Base-by-base conservation (phyloP, 2,888 invertebrate species). In the Branchipolynoe longqiensis region DNA sequence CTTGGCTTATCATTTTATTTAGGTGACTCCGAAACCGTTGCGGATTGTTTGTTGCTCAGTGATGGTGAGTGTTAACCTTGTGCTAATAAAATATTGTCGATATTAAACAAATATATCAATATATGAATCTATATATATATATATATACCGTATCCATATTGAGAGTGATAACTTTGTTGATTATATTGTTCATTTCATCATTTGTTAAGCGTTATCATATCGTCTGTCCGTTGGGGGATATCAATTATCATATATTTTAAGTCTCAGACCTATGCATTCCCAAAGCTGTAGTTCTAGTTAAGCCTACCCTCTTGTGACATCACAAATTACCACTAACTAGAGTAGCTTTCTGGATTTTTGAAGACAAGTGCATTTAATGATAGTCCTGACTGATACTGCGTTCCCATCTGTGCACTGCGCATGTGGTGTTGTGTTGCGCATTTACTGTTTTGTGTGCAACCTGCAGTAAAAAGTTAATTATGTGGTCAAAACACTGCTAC, bases 171-270 rank as follows among this genome's bases (percentile, higher is more conserved):
- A 33, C 6, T 18, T 36, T 69, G 69, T 69, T 69, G 38, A 69
- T 69, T 33, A 38, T 25, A 69, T 69, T 69, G 38, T 69, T 69
- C 69, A 69, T 69, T 69, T 38, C 69, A 69, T 69, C 38, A 38
- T 38, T 69, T 69, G 69, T 69, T 69, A 38, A 69, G 0, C 0
- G 38, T 6, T 36, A 69, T 36, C 69, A 33, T 69, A 69, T 69
- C 38, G 36, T 36, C 69, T 69, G 33, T 69, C 69, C 33, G 33
- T 69, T 69, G 22, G 1, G 12, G 6, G 25, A 31, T 6, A 31
- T 8, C 18, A 48, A 48, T 12, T 12, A 48, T 12, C 18, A 48
- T 12, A 48, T 18, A 48, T 48, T 8, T 48, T 12, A 48, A 18
- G 8, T 8, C 18, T 12, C 48, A 48, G 18, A 18, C 8, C 18